phyloP scores from a whole-genome alignment of 1,140 invertebrate genomes.

The Diprion similis region DNA sequence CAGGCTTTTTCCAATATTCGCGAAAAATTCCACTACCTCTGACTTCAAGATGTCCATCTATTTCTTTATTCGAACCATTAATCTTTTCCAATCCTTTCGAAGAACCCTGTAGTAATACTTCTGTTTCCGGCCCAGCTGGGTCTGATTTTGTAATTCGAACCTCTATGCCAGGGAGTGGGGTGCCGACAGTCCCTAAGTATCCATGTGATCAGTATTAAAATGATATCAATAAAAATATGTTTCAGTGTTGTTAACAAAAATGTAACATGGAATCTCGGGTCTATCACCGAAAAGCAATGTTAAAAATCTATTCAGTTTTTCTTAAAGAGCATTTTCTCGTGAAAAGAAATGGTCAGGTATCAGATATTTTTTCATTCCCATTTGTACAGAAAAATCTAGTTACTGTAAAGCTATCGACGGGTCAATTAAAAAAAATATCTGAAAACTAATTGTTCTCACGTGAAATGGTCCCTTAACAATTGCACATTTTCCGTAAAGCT shows the following conservation, averaged over 20 bases:
- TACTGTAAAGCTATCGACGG: too few species aligned
- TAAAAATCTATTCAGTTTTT: background rate
- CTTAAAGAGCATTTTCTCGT: background rate
- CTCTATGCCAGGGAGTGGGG: constrained; percentile 76
- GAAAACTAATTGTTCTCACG: too few species aligned
- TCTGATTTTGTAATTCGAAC: constrained; percentile 59
- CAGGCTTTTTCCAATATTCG: constrained; percentile 79
- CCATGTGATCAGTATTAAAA: too few species aligned
- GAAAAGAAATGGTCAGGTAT: background rate
- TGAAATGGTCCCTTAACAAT: too few species aligned
- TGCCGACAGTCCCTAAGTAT: constrained; percentile 75
- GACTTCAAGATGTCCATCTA: constrained; percentile 75
- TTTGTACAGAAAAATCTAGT: too few species aligned
- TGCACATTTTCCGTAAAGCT: too few species aligned
- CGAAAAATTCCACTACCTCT: constrained; percentile 80
- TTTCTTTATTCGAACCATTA: constrained; percentile 33
- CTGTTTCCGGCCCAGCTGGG: constrained; percentile 39
- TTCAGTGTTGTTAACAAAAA: background rate
- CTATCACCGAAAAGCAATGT: background rate
- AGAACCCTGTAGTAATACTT: constrained; percentile 45
- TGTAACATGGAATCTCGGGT: too few species aligned
- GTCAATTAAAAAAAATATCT: too few species aligned
- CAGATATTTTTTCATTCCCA: background rate
- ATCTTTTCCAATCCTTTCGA: constrained; percentile 39
- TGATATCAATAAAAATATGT: background rate